Percentiles rank a stretch among this genome's conserved stretches.
Conservation (phyloP, 2,797 vertebrate genomes). For the Astyanax mexicanus region DNA sequence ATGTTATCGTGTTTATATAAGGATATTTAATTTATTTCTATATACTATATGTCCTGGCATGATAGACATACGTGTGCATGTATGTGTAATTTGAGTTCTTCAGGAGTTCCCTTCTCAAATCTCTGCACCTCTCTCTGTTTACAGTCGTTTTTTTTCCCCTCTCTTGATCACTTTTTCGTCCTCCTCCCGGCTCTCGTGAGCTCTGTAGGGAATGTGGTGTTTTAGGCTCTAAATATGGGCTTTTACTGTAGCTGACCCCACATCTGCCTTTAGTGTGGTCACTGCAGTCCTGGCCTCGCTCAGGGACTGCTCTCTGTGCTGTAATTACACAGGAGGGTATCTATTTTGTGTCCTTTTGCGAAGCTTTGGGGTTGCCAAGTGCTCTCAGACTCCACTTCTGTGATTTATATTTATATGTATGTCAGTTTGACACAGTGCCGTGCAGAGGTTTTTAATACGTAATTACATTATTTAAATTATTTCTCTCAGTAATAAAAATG, state of each 20-base stretch:
- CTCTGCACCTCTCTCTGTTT: slow-evolving; percentile 68
- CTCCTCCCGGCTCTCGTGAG: slow-evolving; percentile 67
- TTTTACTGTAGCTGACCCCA: slow-evolving; percentile 81
- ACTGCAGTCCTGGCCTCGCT: slow-evolving; percentile 74
- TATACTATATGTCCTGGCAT: too few species aligned
- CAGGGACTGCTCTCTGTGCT: slow-evolving; percentile 68
- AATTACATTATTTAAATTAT: too few species aligned
- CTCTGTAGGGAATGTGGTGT: slow-evolving; percentile 75
- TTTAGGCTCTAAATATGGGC: slow-evolving; percentile 80
- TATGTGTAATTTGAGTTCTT: too few species aligned
- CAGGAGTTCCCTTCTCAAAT: slow-evolving; percentile 3
- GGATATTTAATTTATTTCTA: too few species aligned
- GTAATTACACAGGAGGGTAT: slow-evolving; percentile 79
- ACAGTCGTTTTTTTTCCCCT: slow-evolving; percentile 40
- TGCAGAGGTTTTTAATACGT: too few species aligned
- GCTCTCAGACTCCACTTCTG: slow-evolving; percentile 54
- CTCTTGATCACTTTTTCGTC: slow-evolving; percentile 1
- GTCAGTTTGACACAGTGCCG: too few species aligned
- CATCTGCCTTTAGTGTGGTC: slow-evolving; percentile 84
- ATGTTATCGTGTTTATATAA: too few species aligned
- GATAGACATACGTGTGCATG: too few species aligned
- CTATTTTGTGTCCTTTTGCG: slow-evolving; percentile 73
- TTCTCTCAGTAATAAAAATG: too few species aligned
- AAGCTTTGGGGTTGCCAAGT: slow-evolving; percentile 72
- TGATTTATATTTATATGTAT: neutral